Percentiles rank a stretch among this genome's conserved stretches.
phyloP scores from a whole-genome alignment of 2,888 invertebrate genomes.

The Enoplolaimus lenunculus region DNA sequence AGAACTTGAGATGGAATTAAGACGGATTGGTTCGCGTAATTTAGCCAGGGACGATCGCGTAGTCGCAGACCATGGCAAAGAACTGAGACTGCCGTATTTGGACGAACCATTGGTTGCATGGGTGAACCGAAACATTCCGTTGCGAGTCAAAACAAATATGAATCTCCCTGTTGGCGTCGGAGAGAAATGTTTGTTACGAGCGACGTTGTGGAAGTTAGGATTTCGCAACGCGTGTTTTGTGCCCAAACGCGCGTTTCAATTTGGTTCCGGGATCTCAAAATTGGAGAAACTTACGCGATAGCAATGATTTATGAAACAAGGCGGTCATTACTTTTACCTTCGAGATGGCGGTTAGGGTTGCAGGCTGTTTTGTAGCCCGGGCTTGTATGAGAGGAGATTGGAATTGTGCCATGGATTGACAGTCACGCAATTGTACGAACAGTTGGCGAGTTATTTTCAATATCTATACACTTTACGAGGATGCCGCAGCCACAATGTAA shows the following conservation, averaged over 20 bases:
- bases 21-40: constrained; percentile 72
- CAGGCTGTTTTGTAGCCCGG: too few species aligned
- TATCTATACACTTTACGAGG: too few species aligned
- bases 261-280: constrained; percentile 78
- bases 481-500: too few species aligned
- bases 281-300: too few species aligned
- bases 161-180: constrained; percentile 54
- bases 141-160: constrained; percentile 31
- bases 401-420: too few species aligned
- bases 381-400: too few species aligned
- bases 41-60: constrained; percentile 80
- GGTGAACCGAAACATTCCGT: constrained; percentile 42
- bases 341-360: too few species aligned
- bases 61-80: constrained; percentile 65
- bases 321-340: too few species aligned
- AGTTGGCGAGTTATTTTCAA: too few species aligned
- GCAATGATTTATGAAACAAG: too few species aligned
- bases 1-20: constrained; percentile 63
- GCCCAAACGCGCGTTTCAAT: constrained; percentile 87
- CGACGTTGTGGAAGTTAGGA: constrained; percentile 41
- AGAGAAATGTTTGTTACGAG: constrained; percentile 75
- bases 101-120: constrained; percentile 50
- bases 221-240: constrained; percentile 48
- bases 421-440: too few species aligned
- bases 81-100: constrained; percentile 56